Percentiles rank a stretch among this genome's conserved stretches.
Evolutionary conservation across 2,797 vertebrate species (phyloP).

Genomic region (Poeciliopsis paucimaculata): DNA sequence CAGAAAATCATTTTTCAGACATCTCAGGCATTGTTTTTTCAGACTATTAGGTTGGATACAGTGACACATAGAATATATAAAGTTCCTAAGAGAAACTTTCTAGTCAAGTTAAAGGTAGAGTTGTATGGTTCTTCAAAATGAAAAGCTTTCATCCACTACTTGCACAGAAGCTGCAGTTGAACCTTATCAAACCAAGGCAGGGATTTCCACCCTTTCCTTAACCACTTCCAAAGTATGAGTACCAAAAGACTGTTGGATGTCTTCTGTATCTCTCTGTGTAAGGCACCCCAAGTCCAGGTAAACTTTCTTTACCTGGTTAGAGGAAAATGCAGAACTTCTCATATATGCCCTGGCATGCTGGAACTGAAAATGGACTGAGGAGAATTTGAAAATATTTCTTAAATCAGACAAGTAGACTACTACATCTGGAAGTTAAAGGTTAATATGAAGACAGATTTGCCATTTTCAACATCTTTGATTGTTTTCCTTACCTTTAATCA

Average conservation of each 20-base stretch:
- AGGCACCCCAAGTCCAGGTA: not conserved
- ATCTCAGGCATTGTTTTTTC: too few species aligned
- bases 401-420: not conserved
- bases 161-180: not conserved
- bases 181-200: not conserved
- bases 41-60: not conserved
- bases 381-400: not conserved
- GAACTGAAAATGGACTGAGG: not conserved
- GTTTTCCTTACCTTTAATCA: conserved; percentile 1
- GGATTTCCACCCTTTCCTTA: not conserved
- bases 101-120: not conserved
- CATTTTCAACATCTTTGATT: not conserved
- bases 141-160: not conserved
- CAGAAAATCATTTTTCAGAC: not conserved
- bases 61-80: not conserved
- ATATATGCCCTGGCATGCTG: not conserved
- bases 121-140: not conserved
- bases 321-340: not conserved
- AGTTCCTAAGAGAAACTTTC: not conserved
- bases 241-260: not conserved
- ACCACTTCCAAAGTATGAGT: not conserved
- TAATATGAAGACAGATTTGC: not conserved
- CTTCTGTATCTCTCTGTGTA: not conserved
- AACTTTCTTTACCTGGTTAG: not conserved
- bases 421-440: not conserved